phyloP scores from a whole-genome alignment of 2,888 invertebrate genomes.

The Agriopis leucophaearia region DNA sequence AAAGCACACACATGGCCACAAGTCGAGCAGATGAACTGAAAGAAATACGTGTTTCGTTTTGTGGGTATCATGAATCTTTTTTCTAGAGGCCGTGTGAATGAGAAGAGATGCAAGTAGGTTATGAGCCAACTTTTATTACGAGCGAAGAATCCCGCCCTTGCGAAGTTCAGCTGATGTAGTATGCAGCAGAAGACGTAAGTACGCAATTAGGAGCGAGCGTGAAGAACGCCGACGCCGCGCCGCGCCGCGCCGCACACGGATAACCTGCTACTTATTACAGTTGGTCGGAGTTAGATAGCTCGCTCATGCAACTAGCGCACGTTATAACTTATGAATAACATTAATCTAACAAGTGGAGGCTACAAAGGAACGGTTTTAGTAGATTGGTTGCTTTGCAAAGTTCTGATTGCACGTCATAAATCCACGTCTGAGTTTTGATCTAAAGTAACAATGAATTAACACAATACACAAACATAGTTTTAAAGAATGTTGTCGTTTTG shows the following conservation, averaged over 20 bases:
- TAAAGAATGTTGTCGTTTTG: no score
- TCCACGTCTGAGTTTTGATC: constrained; percentile 10
- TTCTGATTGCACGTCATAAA: constrained; percentile 23
- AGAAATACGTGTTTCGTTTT: constrained; percentile 46
- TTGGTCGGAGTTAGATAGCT: constrained; percentile 41
- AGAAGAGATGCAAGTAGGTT: constrained; percentile 40
- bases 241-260: constrained; percentile 13
- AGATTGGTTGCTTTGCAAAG: constrained; percentile 37
- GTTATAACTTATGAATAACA: constrained; percentile 48
- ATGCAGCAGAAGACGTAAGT: constrained; percentile 46
- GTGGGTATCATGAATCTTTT: constrained; percentile 29
- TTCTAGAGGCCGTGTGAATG: constrained; percentile 35
- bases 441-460: background rate
- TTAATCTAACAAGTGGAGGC: constrained; percentile 40
- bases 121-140: constrained; percentile 39
- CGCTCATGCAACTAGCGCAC: constrained; percentile 37
- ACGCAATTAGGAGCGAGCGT: constrained; percentile 44
- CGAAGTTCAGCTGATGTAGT: constrained; percentile 39
- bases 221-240: constrained; percentile 20
- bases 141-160: constrained; percentile 38
- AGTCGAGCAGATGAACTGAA: constrained; percentile 41
- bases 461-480: no score
- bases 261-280: constrained; percentile 41
- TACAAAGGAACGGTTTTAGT: constrained; percentile 36
- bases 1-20: constrained; percentile 36